Conservation (phyloP, 2,113 vertebrate genomes). For the Amblyornis subalaris region DNA sequence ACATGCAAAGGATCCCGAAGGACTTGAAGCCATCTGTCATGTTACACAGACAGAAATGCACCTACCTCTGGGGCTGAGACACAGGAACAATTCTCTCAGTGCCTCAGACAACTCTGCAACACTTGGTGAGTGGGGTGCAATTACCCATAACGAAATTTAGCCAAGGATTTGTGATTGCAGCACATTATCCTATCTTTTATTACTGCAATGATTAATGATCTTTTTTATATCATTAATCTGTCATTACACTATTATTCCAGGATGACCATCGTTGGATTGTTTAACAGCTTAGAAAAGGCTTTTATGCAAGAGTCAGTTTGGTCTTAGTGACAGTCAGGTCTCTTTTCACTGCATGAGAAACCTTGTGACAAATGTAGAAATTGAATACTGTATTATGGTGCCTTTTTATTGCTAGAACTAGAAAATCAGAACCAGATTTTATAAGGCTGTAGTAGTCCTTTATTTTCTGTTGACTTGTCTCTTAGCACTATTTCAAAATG, state of each 20-base stretch:
- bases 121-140: not conserved
- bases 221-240: not conserved
- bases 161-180: not conserved
- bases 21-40: slow-evolving; percentile 32
- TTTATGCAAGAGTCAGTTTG: not conserved
- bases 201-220: not conserved
- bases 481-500: not conserved
- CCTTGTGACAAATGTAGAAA: not conserved
- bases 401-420: not conserved
- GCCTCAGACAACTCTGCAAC: not conserved
- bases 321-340: not conserved
- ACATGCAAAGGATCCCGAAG: not conserved
- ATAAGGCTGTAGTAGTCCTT: not conserved
- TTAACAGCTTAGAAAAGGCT: not conserved
- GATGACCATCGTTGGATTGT: not conserved
- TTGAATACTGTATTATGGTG: not conserved
- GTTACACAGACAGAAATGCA: not conserved
- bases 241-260: not conserved
- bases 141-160: not conserved
- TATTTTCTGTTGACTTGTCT: not conserved
- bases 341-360: not conserved
- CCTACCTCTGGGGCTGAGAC: not conserved
- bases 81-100: not conserved
- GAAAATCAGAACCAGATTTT: not conserved
- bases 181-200: not conserved